phyloP scores from a whole-genome alignment of 2,888 invertebrate genomes.

The Melieria picta region DNA sequence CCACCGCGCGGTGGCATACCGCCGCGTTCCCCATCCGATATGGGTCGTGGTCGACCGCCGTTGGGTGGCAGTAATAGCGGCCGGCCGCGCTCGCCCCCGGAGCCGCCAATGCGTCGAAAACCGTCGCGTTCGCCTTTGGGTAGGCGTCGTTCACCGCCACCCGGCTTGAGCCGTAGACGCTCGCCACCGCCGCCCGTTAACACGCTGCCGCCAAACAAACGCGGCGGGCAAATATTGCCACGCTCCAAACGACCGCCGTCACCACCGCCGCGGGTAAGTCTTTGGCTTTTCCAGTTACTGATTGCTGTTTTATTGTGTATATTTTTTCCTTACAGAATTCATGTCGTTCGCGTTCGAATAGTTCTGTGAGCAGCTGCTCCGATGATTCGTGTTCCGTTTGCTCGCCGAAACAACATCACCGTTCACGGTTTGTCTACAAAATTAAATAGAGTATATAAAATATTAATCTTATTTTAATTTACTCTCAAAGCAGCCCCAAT shows the following conservation, averaged over 20 bases:
- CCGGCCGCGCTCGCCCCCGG: conserved; percentile 63
- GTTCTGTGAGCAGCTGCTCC: conserved; percentile 83
- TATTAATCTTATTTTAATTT: not conserved
- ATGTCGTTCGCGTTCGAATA: conserved; percentile 76
- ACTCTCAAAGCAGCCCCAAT: conserved; percentile 69
- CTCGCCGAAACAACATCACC: conserved; percentile 71
- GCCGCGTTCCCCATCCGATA: conserved; percentile 61
- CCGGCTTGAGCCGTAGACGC: conserved; percentile 52
- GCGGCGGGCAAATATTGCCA: conserved; percentile 62
- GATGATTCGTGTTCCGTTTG: conserved; percentile 87
- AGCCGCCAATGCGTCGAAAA: conserved; percentile 60
- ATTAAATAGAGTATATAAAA: not conserved
- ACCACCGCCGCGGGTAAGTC: conserved; percentile 65
- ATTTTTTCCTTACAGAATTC: conserved; percentile 49
- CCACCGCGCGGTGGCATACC: conserved; percentile 52
- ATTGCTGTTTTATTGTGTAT: not conserved
- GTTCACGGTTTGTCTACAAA: conserved; percentile 59
- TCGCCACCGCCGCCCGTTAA: conserved; percentile 56
- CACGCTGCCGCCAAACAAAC: conserved; percentile 52
- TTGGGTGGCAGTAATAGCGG: conserved; percentile 47
- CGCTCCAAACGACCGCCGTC: conserved; percentile 66
- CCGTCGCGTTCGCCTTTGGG: conserved; percentile 61
- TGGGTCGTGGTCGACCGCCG: conserved; percentile 53
- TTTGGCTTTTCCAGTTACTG: not conserved
- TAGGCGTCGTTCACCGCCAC: conserved; percentile 50